These are phyloP conservation scores for Phasia obesa DNA, from an alignment of 2,888 invertebrate genomes.

Conservation along the genomic window DNA sequence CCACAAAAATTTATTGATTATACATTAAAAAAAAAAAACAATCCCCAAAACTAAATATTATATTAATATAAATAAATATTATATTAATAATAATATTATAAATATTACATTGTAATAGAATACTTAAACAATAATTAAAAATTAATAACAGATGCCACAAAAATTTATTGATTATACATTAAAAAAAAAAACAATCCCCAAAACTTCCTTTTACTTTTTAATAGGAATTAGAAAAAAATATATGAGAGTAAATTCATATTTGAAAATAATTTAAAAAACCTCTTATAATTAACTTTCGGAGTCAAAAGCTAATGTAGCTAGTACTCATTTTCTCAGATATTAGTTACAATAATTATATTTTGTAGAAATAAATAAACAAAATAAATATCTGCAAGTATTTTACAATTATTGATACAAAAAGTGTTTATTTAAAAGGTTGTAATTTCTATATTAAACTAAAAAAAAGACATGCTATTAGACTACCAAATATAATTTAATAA, in stretches of 20 bases:
- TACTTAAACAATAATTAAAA: too few species aligned
- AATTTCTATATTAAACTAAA: not conserved
- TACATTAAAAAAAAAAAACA: conserved; percentile 7
- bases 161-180: not conserved
- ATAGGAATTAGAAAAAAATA: not conserved
- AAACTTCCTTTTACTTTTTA: conserved; percentile 35
- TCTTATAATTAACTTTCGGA: not conserved
- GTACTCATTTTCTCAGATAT: too few species aligned
- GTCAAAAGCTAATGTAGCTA: too few species aligned
- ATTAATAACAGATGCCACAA: not conserved
- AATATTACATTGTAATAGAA: too few species aligned
- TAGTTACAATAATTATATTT: too few species aligned
- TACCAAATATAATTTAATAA: not conserved
- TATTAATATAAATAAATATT: too few species aligned
- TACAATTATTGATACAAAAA: too few species aligned
- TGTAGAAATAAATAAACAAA: too few species aligned
- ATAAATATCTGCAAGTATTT: too few species aligned
- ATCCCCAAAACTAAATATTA: conserved; percentile 50
- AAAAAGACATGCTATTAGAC: not conserved
- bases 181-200: conserved; percentile 33
- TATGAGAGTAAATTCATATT: not conserved
- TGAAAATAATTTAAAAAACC: not conserved
- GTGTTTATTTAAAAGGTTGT: conserved; percentile 4
- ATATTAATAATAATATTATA: too few species aligned
- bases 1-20: not conserved